phyloP scores from a whole-genome alignment of 2,888 invertebrate genomes.

The Temnothorax unifasciatus region DNA sequence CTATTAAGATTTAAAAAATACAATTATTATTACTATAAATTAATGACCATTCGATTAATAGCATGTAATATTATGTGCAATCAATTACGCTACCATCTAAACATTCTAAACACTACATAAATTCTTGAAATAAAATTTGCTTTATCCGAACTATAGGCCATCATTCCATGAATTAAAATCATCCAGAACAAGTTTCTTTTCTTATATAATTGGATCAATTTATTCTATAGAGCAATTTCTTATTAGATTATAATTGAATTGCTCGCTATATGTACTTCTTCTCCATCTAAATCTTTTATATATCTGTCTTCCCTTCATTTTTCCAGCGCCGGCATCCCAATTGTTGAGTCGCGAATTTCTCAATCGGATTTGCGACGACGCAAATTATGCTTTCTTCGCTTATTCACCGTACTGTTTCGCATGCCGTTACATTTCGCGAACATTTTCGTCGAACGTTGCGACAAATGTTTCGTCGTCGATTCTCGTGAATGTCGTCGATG shows the following conservation, averaged over 20 bases:
- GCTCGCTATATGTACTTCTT: background rate
- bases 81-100: background rate
- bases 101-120: too few species aligned
- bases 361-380: slow-evolving; percentile 5
- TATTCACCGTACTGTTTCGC: background rate
- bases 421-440: slow-evolving; percentile 1
- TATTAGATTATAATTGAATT: slow-evolving; percentile 12
- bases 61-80: background rate
- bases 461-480: slow-evolving; percentile 27
- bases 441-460: slow-evolving; percentile 14
- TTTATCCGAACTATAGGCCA: background rate
- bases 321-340: background rate
- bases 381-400: slow-evolving; percentile 7
- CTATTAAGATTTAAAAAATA: background rate
- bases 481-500: slow-evolving; percentile 12
- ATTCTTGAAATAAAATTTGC: slow-evolving; percentile 4
- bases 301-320: background rate
- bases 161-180: background rate
- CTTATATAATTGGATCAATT: background rate
- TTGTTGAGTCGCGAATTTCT: slow-evolving; percentile 7
- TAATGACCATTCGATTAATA: background rate
- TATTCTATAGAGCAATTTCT: background rate
- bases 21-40: background rate
- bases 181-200: background rate
- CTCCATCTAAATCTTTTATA: background rate